Evolutionary conservation across 2,113 vertebrate species (phyloP).

Genomic region (Oenanthe oenanthe): DNA sequence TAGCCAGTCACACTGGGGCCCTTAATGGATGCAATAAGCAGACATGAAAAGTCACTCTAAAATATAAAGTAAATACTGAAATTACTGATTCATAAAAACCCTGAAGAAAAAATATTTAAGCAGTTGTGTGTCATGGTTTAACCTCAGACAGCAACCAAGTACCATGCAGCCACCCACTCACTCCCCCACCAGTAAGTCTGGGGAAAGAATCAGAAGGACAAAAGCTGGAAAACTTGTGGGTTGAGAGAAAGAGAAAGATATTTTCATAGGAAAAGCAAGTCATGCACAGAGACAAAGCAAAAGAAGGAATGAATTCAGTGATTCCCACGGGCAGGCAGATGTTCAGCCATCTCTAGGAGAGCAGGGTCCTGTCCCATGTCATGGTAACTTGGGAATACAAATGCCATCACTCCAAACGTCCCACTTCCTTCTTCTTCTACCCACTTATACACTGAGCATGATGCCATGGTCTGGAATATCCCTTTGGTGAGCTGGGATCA

Average conservation of each 20-base stretch:
- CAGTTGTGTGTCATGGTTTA: background rate
- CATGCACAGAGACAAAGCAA: background rate
- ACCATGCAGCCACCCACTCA: background rate
- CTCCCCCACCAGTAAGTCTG: background rate
- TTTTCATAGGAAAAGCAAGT: background rate
- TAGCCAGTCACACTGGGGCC: background rate
- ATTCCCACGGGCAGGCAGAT: background rate
- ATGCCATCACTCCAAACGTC: background rate
- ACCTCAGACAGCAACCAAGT: background rate
- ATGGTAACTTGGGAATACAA: accelerated
- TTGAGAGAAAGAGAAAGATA: background rate
- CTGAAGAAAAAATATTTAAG: background rate
- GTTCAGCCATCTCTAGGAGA: background rate
- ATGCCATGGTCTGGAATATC: background rate
- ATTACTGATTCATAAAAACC: background rate
- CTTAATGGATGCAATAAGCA: background rate
- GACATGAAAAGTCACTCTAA: background rate
- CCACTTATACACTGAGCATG: background rate
- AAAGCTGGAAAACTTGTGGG: background rate
- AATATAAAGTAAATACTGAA: background rate
- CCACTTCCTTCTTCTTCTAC: background rate
- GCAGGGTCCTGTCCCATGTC: background rate
- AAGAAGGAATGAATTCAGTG: background rate
- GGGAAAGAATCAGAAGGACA: background rate
- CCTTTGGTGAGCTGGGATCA: background rate